Evolutionary conservation across 2,797 vertebrate species (phyloP), one percentile per base, ranked within the genome.

Genomic region (Heterohyrax brucei): DNA sequence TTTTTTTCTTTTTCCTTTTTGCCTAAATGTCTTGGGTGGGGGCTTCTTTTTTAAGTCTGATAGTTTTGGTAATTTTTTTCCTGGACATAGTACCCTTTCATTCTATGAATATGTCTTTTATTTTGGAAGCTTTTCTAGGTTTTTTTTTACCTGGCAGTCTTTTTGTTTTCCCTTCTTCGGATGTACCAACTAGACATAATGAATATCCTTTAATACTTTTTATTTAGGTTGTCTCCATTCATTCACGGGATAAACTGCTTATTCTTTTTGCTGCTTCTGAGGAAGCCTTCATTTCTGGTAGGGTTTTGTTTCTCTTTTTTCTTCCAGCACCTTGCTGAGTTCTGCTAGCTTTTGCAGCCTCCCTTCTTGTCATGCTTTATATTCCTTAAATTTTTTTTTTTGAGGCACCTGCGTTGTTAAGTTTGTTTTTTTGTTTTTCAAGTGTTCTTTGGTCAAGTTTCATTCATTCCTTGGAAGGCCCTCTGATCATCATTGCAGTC

Each of bases 181-280:
- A 59, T 39, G 48, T 76, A 33, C 56, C 61, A 70, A 44, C 10
- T 28, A 48, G 39, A 83, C n/a, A 26, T 73, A n/a, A 0, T 86
- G 8, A 7, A 3, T 75, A 61, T 88, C 53, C n/a, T 96, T 91
- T 72, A 46, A 56, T 73, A 26, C 22, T 93, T 93, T 80, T 92
- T 70, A 53, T 82, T 92, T 97, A 91, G 18, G 72, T 89, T 90
- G 86, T 91, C 28, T 56, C 3, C 48, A 44, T 94, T 73, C 76
- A 13, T 72, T 86, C 48, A 95, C 24, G 86, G 50, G 56, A 39
- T 87, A 68, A 77, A n/a, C 56, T 61, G 33, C 61, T 66, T 89
- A 84, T 87, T 92, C 26, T 85, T 88, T 82, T 22, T 76, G 59
- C 73, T 82, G 53, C 70, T 83, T 76, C 26, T 79, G 68, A 59